A percentile compares a stretch with the other conserved stretches of the same genome.
phyloP scores from a whole-genome alignment of 1,140 invertebrate genomes.

The Drosophila lini region DNA sequence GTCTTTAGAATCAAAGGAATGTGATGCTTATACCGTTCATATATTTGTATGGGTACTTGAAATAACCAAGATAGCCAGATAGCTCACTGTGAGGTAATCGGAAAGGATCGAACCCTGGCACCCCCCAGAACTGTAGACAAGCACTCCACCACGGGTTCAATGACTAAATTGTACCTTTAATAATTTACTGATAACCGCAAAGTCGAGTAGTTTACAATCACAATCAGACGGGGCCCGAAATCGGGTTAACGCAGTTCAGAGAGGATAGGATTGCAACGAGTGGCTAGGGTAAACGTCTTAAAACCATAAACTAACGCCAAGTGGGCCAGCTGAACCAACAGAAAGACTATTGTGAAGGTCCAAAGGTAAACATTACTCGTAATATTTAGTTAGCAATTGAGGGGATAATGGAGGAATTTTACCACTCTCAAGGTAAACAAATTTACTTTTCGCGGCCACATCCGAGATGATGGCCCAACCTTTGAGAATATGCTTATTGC shows the following conservation, averaged over 20 bases:
- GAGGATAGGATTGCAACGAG: slow-evolving; percentile 16
- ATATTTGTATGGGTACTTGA: not conserved
- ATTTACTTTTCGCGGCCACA: slow-evolving; percentile 20
- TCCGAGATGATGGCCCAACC: not conserved
- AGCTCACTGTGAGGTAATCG: slow-evolving; percentile 2
- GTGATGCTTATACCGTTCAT: not conserved
- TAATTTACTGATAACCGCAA: slow-evolving; percentile 8
- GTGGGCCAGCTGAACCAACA: slow-evolving; percentile 43
- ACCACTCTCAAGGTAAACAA: slow-evolving; percentile 36
- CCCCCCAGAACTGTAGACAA: not conserved
- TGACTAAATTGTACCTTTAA: slow-evolving; percentile 23
- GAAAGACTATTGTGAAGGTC: slow-evolving; percentile 20
- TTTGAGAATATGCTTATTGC: slow-evolving; percentile 5
- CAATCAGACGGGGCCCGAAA: slow-evolving; percentile 44
- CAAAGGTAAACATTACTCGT: slow-evolving; percentile 34
- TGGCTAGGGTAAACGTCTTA: slow-evolving; percentile 3
- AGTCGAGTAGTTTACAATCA: slow-evolving; percentile 15
- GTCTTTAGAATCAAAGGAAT: not conserved
- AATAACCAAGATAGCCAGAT: slow-evolving; percentile 6
- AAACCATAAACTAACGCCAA: not conserved
- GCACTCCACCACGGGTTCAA: slow-evolving; percentile 12
- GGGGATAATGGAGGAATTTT: slow-evolving; percentile 32
- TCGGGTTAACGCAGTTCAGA: slow-evolving; percentile 3
- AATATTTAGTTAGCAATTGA: slow-evolving; percentile 21
- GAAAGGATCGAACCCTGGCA: not conserved